Conservation (phyloP, 2,888 invertebrate genomes). For the Crossocerus cetratus region DNA sequence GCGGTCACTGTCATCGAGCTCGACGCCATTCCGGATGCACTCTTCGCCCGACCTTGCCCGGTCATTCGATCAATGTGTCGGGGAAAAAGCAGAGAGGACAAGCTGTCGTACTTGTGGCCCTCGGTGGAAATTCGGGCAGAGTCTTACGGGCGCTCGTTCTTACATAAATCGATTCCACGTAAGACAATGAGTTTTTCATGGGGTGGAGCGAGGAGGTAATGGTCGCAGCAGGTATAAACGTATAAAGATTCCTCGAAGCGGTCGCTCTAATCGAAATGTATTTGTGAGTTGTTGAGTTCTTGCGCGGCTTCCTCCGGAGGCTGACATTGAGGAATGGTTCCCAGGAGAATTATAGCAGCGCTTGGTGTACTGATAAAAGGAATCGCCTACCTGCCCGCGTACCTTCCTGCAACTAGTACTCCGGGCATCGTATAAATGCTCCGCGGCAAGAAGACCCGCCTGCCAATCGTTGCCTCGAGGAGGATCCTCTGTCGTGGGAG, state of each 20-base stretch:
- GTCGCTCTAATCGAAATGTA: constrained; percentile 26
- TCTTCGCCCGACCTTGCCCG: not conserved
- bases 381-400: too few relatives aligned
- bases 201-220: too few relatives aligned
- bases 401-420: not conserved
- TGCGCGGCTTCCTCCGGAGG: not conserved
- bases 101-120: too few relatives aligned
- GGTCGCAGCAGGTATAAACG: too few relatives aligned
- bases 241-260: constrained; percentile 14
- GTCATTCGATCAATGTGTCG: too few relatives aligned
- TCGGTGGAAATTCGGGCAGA: too few relatives aligned
- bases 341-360: constrained; percentile 28
- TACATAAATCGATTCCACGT: too few relatives aligned
- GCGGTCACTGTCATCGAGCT: constrained; percentile 44
- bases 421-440: constrained; percentile 8
- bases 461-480: constrained; percentile 19
- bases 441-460: constrained; percentile 18
- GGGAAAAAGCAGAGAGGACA: too few relatives aligned
- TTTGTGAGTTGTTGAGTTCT: constrained; percentile 29
- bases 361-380: not conserved
- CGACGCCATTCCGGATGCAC: constrained; percentile 11
- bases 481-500: constrained; percentile 22
- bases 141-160: too few relatives aligned
- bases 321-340: constrained; percentile 39
- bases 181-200: too few relatives aligned